These are phyloP conservation scores for Melieria crassipennis DNA, from an alignment of 2,888 invertebrate species.

Conservation along the genomic window DNA sequence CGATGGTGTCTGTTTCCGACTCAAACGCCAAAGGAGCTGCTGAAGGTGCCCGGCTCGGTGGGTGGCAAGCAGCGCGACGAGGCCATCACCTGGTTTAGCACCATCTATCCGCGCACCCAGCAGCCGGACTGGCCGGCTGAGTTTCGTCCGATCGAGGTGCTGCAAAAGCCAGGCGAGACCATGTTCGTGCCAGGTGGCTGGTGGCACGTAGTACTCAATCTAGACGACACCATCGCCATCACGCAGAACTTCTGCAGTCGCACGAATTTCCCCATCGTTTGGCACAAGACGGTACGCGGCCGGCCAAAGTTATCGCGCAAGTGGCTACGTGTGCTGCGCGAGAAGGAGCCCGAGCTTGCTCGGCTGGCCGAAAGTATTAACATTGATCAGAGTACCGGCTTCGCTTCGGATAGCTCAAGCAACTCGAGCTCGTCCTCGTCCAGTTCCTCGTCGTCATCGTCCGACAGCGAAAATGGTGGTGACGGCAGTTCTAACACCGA, in stretches of 20 bases:
- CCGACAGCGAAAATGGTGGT: slow-evolving; percentile 43
- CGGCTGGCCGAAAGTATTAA: slow-evolving; percentile 85
- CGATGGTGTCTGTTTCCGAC: slow-evolving; percentile 99
- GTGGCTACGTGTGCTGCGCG: slow-evolving; percentile 79
- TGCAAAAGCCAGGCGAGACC: slow-evolving; percentile 96
- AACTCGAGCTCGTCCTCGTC: slow-evolving; percentile 80
- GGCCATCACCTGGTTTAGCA: slow-evolving; percentile 97
- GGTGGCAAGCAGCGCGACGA: slow-evolving; percentile 99
- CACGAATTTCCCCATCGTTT: slow-evolving; percentile 96
- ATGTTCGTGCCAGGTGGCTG: slow-evolving; percentile 99
- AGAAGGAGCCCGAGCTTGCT: slow-evolving; percentile 81
- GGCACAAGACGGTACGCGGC: slow-evolving; percentile 97
- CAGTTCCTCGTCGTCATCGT: slow-evolving; percentile 69
- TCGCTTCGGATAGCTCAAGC: slow-evolving; percentile 94
- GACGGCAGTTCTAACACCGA: slow-evolving; percentile 72
- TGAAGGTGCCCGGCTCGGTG: slow-evolving; percentile 91
- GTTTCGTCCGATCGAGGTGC: slow-evolving; percentile 91
- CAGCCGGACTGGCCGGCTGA: slow-evolving; percentile 89
- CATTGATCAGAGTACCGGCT: slow-evolving; percentile 84
- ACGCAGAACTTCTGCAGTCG: slow-evolving; percentile 98
- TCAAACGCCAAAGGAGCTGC: slow-evolving; percentile 90
- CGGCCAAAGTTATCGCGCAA: slow-evolving; percentile 95
- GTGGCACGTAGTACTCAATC: slow-evolving; percentile 99
- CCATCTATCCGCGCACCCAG: slow-evolving; percentile 94
- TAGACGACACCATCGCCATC: slow-evolving; percentile 95